phyloP scores from a whole-genome alignment of 2,888 invertebrate genomes.

The Galerucella nymphaeae region DNA sequence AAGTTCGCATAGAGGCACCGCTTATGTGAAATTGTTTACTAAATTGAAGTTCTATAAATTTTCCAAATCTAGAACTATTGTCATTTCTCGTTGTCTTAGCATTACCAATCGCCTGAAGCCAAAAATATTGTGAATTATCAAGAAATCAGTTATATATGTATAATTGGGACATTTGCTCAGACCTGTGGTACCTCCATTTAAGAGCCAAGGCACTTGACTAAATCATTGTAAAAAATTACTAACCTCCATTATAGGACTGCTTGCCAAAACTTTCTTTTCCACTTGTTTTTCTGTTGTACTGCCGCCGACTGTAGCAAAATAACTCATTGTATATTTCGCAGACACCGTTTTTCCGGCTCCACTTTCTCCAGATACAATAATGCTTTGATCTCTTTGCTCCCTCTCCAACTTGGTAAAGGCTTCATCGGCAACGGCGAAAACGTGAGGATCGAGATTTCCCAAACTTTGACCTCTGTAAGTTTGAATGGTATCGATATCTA shows the following conservation, averaged over 20 bases:
- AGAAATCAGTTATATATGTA: too few species aligned
- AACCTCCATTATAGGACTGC: constrained; percentile 98
- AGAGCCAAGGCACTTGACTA: too few species aligned
- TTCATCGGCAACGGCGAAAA: constrained; percentile 98
- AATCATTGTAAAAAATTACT: too few species aligned
- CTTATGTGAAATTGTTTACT: constrained; percentile 85
- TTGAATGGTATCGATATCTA: constrained; percentile 89
- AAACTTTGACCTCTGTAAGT: constrained; percentile 94
- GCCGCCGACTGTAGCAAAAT: constrained; percentile 96
- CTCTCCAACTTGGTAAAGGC: constrained; percentile 95
- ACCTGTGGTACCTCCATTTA: too few species aligned
- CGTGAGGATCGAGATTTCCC: constrained; percentile 97
- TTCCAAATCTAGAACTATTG: constrained; percentile 97
- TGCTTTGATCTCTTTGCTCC: constrained; percentile 82
- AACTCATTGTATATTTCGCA: constrained; percentile 98
- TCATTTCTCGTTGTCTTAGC: constrained; percentile 98
- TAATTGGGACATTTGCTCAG: too few species aligned
- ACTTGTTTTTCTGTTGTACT: constrained; percentile 86
- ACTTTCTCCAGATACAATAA: constrained; percentile 96
- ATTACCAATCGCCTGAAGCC: constrained; percentile 89
- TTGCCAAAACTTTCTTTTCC: constrained; percentile 94
- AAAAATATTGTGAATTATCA: constrained; percentile 12
- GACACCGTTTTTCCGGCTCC: constrained; percentile 99
- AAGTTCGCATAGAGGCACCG: constrained; percentile 97
- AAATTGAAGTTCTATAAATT: constrained; percentile 95